A percentile compares a stretch with the other conserved stretches of the same genome.
Evolutionary conservation across 2,888 invertebrate species (phyloP).

Genomic region (Oscheius sp.): DNA sequence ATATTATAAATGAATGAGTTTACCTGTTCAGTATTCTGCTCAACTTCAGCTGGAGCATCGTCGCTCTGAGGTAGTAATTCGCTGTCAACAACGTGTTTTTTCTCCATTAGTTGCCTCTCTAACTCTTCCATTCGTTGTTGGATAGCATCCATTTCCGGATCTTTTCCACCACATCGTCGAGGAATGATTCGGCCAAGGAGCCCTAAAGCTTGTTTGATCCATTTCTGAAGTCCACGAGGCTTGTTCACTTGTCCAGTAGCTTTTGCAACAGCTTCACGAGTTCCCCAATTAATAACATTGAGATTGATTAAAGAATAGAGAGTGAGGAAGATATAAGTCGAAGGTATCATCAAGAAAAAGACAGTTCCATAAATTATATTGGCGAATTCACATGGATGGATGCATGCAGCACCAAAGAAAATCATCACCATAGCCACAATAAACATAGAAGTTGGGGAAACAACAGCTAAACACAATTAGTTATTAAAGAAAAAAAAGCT

Average conservation of each 20-base stretch:
- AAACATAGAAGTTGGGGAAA: slow-evolving; percentile 86
- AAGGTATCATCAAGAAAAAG: slow-evolving; percentile 90
- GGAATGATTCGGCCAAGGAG: not conserved
- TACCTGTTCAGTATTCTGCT: not conserved
- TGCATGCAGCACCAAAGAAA: slow-evolving; percentile 74
- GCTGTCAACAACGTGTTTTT: no score
- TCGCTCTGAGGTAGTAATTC: no score
- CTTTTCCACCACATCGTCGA: slow-evolving; percentile 34
- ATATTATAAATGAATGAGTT: not conserved
- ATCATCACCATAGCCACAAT: slow-evolving; percentile 81
- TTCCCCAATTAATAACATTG: slow-evolving; percentile 93
- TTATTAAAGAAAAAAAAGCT: slow-evolving; percentile 20
- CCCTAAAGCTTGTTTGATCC: slow-evolving; percentile 6
- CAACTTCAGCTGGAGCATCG: no score
- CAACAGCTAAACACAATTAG: slow-evolving; percentile 73
- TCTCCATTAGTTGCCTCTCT: no score
- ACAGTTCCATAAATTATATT: slow-evolving; percentile 73
- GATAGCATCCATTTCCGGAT: slow-evolving; percentile 33
- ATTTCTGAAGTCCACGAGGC: slow-evolving; percentile 34
- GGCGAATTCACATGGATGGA: slow-evolving; percentile 78
- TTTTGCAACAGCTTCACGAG: slow-evolving; percentile 79
- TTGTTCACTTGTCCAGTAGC: slow-evolving; percentile 60
- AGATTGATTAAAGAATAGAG: slow-evolving; percentile 91
- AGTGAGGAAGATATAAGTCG: slow-evolving; percentile 90
- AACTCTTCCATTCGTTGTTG: slow-evolving; percentile 22